Evolutionary conservation across 1,140 invertebrate species (phyloP).

Genomic region (Tribolium castaneum): DNA sequence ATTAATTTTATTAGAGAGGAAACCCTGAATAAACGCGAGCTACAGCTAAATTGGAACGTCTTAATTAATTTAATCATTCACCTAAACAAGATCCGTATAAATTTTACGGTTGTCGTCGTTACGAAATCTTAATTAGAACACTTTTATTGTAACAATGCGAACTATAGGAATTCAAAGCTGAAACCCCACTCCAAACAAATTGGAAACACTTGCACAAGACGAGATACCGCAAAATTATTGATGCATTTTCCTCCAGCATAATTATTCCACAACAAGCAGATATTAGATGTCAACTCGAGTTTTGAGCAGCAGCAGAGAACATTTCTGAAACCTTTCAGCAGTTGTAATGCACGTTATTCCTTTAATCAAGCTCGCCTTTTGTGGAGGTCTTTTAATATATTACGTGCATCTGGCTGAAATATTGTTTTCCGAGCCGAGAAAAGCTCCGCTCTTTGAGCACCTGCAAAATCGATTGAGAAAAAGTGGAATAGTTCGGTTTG

Average conservation of each 20-base stretch:
- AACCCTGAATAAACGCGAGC: conserved; percentile 32
- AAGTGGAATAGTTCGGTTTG: background rate
- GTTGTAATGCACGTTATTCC: background rate
- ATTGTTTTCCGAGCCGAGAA: background rate
- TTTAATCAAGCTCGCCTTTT: background rate
- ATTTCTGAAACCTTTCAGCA: background rate
- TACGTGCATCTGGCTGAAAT: background rate
- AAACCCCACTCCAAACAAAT: background rate
- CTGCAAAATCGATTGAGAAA: background rate
- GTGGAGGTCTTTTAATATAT: background rate
- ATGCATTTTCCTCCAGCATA: background rate
- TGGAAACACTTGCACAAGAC: background rate
- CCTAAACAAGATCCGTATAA: conserved; percentile 37
- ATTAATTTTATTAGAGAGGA: conserved; percentile 45
- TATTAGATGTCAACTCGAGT: background rate
- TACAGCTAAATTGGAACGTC: conserved; percentile 41
- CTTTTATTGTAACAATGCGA: background rate
- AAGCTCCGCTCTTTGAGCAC: background rate
- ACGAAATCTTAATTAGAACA: conserved; percentile 3
- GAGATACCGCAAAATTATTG: background rate
- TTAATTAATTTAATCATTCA: conserved; percentile 39
- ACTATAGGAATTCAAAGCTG: background rate
- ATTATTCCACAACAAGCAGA: background rate
- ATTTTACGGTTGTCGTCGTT: conserved; percentile 35
- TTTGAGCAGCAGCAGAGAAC: background rate